Conservation (phyloP, 1,140 invertebrate genomes). For the Capitella teleta region DNA sequence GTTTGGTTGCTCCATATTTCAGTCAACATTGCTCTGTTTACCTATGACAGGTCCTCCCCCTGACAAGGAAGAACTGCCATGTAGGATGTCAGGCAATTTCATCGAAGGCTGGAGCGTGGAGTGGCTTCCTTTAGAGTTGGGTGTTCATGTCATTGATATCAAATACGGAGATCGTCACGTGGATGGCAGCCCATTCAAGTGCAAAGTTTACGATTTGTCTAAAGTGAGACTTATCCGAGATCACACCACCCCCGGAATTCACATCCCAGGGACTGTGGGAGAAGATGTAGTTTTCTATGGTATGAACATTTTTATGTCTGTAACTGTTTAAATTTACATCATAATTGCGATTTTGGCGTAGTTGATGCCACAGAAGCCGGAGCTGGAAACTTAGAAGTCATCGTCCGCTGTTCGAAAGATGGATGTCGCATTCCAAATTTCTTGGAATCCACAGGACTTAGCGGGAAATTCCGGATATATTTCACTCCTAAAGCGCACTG, state of each 20-base stretch:
- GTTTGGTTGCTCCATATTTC: background rate
- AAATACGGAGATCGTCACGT: slow-evolving; percentile 83
- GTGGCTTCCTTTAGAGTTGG: slow-evolving; percentile 13
- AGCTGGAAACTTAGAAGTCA: slow-evolving; percentile 93
- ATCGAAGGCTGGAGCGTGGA: slow-evolving; percentile 3
- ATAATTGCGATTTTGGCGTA: slow-evolving; percentile 12
- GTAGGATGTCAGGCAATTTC: background rate
- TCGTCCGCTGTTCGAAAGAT: slow-evolving; percentile 92
- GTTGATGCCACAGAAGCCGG: slow-evolving; percentile 53
- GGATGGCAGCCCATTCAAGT: slow-evolving; percentile 78
- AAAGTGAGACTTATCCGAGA: slow-evolving; percentile 4
- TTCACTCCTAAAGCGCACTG: slow-evolving; percentile 88
- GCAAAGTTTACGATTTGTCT: slow-evolving; percentile 48
- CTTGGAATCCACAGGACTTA: slow-evolving; percentile 83
- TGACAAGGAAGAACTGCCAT: background rate
- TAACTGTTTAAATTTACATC: background rate
- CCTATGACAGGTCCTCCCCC: background rate
- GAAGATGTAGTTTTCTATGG: slow-evolving; percentile 83
- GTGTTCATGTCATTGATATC: slow-evolving; percentile 75
- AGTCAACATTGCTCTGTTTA: background rate
- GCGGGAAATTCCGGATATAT: slow-evolving; percentile 87
- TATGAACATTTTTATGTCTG: slow-evolving; percentile 27
- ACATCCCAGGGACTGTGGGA: slow-evolving; percentile 64
- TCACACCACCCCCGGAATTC: background rate
- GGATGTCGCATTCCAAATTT: slow-evolving; percentile 95